Evolutionary conservation across 2,113 vertebrate genomes (phyloP), one percentile per base, ranked within the genome.

Genomic region (Terrapene triunguis): DNA sequence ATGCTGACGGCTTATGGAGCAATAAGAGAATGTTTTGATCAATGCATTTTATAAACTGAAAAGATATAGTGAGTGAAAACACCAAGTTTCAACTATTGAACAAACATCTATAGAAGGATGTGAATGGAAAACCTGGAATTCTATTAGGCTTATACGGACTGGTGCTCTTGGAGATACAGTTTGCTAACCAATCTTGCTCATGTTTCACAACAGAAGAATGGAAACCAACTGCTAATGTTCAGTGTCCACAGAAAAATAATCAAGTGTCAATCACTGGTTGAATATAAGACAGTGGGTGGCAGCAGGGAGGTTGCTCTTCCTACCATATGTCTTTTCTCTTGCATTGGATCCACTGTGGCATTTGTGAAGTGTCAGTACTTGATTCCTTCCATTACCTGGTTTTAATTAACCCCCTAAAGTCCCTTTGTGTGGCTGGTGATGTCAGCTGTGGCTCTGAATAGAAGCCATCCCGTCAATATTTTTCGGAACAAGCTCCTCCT

Each of bases 361-460:
- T 88, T 85, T 94, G 92, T 95, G 80, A 95, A 97, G 93, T 81
- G 93, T 81, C 95, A 54, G 88, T 25, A 47, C 94, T 96, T 81
- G 8, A 62, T 96, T 97, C 91, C 86, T 95, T 90, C 96, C 85
- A 88, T 95, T 95, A 96, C 98, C 98, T 98, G 97, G 76, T 88
- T 95, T 89, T 96, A 97, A 98, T 96, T 89, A 96, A 96, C 92
- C 91, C 93, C 95, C 92, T 38, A 85, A 97, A 96, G 94, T 85
- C 96, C 80, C 81, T 96, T 98, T 96, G 97, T 97, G 94, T 0
- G 48, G 72, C 74, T 48, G n/a, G 84, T 88, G 87, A 87, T 91
- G 96, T 97, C 97, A 92, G 86, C 95, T 42, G 92, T 82, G 62
- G 62, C 22, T 50, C 88, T 97, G 95, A 97, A 87, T 51, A 90